Base-by-base conservation (phyloP, 1,140 invertebrate species). In the Palaemon carinicauda region DNA sequence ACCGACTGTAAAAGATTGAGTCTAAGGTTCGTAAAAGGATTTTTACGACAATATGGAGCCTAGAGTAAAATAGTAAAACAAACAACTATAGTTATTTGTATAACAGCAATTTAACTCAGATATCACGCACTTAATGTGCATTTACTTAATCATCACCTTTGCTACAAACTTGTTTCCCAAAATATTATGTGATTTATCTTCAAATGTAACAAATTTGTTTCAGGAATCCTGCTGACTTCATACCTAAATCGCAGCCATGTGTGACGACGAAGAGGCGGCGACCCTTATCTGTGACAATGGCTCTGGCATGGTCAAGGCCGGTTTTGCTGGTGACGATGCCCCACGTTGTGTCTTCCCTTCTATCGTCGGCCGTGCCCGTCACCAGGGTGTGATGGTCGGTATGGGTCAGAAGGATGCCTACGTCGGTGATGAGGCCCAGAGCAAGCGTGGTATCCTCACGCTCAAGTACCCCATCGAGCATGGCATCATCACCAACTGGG, bases 401-500 rank as follows among this genome's bases (percentile, higher is more conserved):
- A 98, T 98, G 96, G 97, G 97, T 88, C 97, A 98, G 92, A 98
- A 97, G 91, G 95, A 96, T 93, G 94, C 91, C 90, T 97, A 96
- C 91, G 96, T 98, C 53, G 97, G 97, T 90, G 97, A 98, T 93
- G 97, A 98, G 92, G 97, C 97, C 90, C 95, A 97, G 92, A 95
- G 94, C 93, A 97, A 97, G 93, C 94, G 96, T 94, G 96, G 96
- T 93, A 97, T 97, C 93, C 94, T 97, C 89, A 97, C 96, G 87
- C 92, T 98, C 90, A 97, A 97, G 92, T 98, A 97, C 93, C 97
- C 97, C 88, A 96, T 98, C 93, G 96, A 98, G 92, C 96, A 98
- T 93, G 97, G 96, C 90, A 97, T 98, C 92, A 96, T 98, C 91
- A 98, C 96, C 91, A 98, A 98, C 94, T 98, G 97, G 97, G 97